These are phyloP conservation scores for Spinus pinus DNA, from an alignment of 2,797 vertebrate genomes.

Conservation along the genomic window DNA sequence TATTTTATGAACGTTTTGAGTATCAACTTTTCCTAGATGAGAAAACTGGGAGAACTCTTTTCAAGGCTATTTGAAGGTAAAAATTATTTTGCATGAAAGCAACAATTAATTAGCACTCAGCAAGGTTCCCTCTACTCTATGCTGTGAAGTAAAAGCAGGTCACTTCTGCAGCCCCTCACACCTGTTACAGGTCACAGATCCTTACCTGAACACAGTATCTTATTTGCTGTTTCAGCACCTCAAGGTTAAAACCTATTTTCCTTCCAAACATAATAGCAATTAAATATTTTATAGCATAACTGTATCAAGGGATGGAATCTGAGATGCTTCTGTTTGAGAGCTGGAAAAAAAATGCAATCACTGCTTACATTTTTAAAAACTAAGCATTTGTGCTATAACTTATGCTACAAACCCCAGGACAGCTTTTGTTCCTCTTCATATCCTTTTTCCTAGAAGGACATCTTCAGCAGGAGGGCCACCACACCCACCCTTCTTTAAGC, in stretches of 20 bases:
- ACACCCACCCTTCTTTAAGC: background rate
- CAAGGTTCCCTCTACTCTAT: background rate
- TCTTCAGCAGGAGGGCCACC: background rate
- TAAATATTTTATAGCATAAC: background rate
- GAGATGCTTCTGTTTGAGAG: background rate
- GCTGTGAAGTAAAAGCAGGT: constrained; percentile 28
- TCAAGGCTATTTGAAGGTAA: constrained; percentile 43
- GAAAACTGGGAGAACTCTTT: background rate
- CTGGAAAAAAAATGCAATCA: background rate
- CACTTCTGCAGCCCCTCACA: constrained; percentile 30
- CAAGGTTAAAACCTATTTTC: constrained; percentile 29
- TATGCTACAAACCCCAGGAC: too few relatives aligned
- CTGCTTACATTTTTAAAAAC: background rate
- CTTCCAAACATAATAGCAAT: background rate
- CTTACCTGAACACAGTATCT: constrained; percentile 20
- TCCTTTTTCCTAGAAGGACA: background rate
- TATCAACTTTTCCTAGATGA: background rate
- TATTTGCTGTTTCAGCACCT: constrained; percentile 36
- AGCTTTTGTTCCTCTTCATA: too few relatives aligned
- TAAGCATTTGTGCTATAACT: background rate
- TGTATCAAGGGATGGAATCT: background rate
- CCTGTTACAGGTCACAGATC: constrained; percentile 26
- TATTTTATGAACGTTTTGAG: background rate
- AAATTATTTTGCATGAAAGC: constrained; percentile 35
- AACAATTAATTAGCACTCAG: constrained; percentile 49